phyloP scores from a whole-genome alignment of 2,113 vertebrate species.

The Hylia prasina region DNA sequence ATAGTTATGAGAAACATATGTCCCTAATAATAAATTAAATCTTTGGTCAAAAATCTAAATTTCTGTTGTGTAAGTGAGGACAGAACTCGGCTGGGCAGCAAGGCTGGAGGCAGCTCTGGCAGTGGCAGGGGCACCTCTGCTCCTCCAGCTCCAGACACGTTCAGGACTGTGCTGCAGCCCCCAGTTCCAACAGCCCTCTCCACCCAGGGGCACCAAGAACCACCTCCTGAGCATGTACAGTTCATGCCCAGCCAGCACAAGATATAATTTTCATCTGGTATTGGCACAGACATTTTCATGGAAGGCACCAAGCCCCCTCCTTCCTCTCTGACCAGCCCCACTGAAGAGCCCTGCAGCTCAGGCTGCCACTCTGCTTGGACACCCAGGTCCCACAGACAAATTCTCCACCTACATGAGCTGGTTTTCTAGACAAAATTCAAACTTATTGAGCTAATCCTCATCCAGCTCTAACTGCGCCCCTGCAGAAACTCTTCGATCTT shows the following conservation, averaged over 20 bases:
- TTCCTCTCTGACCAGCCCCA: neutral
- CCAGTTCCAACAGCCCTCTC: neutral
- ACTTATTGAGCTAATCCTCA: neutral
- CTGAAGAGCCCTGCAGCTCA: neutral
- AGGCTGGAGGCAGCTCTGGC: neutral
- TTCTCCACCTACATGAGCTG: neutral
- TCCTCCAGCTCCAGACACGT: neutral
- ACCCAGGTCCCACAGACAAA: neutral
- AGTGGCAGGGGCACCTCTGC: neutral
- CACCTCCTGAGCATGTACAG: neutral
- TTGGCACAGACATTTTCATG: neutral
- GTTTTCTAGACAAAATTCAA: neutral
- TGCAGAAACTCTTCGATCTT: neutral
- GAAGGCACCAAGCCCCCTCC: neutral
- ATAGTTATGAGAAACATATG: constrained; percentile 20
- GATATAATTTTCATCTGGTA: neutral
- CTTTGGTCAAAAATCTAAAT: neutral
- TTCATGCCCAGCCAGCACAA: neutral
- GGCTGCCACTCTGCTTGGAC: neutral
- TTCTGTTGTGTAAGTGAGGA: neutral
- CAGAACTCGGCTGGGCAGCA: neutral
- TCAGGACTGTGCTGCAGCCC: neutral
- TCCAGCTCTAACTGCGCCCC: neutral
- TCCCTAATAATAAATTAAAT: neutral
- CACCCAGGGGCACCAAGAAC: neutral